These are phyloP conservation scores for Pterostichus madidus DNA, from an alignment of 2,888 invertebrate species.

Conservation along the genomic window DNA sequence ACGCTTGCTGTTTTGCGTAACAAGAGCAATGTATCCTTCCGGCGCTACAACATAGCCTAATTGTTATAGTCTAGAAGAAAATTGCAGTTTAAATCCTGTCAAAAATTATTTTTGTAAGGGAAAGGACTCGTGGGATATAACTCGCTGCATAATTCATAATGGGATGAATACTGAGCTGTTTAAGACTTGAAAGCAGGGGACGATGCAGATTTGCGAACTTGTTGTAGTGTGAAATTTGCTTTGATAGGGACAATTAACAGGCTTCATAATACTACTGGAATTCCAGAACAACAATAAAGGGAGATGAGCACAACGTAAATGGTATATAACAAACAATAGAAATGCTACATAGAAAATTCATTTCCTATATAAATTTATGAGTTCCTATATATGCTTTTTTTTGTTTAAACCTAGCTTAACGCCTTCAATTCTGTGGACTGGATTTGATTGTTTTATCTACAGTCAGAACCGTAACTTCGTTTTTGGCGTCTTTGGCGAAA, in stretches of 20 bases:
- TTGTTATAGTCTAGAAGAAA: slow-evolving; percentile 13
- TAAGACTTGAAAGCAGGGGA: slow-evolving; percentile 25
- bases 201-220: not conserved
- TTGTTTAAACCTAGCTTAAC: too few species aligned
- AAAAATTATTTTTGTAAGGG: slow-evolving; percentile 33
- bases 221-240: slow-evolving; percentile 40
- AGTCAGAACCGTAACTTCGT: too few species aligned
- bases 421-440: too few species aligned
- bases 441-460: too few species aligned
- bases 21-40: not conserved
- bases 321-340: too few species aligned
- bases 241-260: slow-evolving; percentile 28
- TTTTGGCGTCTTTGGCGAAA: too few species aligned
- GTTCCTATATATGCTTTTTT: too few species aligned
- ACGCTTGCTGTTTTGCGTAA: slow-evolving; percentile 9
- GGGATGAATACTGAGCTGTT: slow-evolving; percentile 46
- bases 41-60: not conserved
- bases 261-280: not conserved
- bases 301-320: too few species aligned
- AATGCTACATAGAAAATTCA: too few species aligned
- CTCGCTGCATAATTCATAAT: slow-evolving; percentile 47
- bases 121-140: slow-evolving; percentile 34
- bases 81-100: slow-evolving; percentile 29
- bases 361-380: too few species aligned
- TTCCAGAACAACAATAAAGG: too few species aligned